phyloP scores from a whole-genome alignment of 92 coral and sea anemone genomes.

The Zoanthus gigantus region DNA sequence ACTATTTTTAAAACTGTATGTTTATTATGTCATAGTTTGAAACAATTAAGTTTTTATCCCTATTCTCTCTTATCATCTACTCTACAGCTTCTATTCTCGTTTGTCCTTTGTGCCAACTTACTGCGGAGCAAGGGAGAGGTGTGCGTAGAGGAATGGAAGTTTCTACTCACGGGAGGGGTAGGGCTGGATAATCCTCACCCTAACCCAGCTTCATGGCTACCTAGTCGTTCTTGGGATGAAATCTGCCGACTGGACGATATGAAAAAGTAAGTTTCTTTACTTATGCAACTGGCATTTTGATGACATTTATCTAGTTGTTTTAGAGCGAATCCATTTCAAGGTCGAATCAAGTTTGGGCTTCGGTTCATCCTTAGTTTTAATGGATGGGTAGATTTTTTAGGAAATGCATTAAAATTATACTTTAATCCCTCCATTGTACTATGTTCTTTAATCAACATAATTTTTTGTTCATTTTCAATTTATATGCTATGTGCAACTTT shows the following conservation, averaged over 20 bases:
- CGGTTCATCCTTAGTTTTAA: too few relatives aligned
- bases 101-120: slow-evolving; percentile 90
- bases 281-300: neutral
- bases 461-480: too few relatives aligned
- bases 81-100: slow-evolving; percentile 91
- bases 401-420: too few relatives aligned
- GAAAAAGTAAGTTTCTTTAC: slow-evolving; percentile 69
- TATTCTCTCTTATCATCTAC: neutral
- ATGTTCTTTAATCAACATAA: too few relatives aligned
- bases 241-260: slow-evolving; percentile 92
- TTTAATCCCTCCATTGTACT: too few relatives aligned
- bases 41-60: neutral
- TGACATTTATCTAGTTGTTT: neutral
- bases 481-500: too few relatives aligned
- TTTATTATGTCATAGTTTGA: neutral
- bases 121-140: slow-evolving; percentile 93
- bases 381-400: too few relatives aligned
- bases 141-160: slow-evolving; percentile 95
- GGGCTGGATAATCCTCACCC: slow-evolving; percentile 98
- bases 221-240: slow-evolving; percentile 96
- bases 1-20: too few relatives aligned
- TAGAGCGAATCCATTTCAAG: too few relatives aligned
- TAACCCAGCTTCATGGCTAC: slow-evolving; percentile 94
- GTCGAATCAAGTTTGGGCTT: too few relatives aligned
- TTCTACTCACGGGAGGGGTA: slow-evolving; percentile 95